Conservation (phyloP, 2,797 vertebrate species). For the Gadopsis bispinosus region DNA sequence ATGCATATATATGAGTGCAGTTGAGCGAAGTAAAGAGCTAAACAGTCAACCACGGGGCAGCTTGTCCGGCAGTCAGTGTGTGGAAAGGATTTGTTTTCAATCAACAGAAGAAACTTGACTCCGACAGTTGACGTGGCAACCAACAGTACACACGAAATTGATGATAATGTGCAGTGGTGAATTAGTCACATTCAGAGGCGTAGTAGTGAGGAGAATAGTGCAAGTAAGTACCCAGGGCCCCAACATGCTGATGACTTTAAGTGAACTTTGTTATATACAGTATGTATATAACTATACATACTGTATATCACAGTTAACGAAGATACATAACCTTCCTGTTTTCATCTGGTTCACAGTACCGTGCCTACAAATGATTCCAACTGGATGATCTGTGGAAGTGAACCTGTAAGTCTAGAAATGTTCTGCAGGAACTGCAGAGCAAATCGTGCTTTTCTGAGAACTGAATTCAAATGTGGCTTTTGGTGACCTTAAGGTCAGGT, state of each 20-base stretch:
- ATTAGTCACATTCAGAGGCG: not conserved
- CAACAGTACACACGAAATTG: slow-evolving; percentile 1
- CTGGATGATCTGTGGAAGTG: slow-evolving; percentile 35
- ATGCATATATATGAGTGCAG: slow-evolving; percentile 64
- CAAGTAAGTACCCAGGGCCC: not conserved
- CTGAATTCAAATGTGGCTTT: slow-evolving; percentile 58
- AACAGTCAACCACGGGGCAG: slow-evolving; percentile 53
- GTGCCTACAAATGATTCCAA: slow-evolving; percentile 31
- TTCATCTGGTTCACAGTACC: slow-evolving; percentile 27
- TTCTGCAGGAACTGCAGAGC: slow-evolving; percentile 49
- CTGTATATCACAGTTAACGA: slow-evolving; percentile 39
- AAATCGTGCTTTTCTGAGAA: slow-evolving; percentile 54
- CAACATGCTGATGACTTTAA: no score
- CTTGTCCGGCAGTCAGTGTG: slow-evolving; percentile 23
- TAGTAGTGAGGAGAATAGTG: not conserved
- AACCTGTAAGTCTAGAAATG: slow-evolving; percentile 33
- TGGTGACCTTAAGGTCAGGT: slow-evolving; percentile 76
- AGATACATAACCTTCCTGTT: slow-evolving; percentile 26
- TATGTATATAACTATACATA: no score
- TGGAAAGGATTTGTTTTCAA: slow-evolving; percentile 56
- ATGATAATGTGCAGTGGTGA: slow-evolving; percentile 5
- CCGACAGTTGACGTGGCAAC: slow-evolving; percentile 9
- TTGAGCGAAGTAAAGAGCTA: slow-evolving; percentile 56
- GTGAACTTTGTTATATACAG: no score
- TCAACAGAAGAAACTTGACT: slow-evolving; percentile 35